phyloP scores from a whole-genome alignment of 2,113 vertebrate genomes.

The Tragulus kanchil region DNA sequence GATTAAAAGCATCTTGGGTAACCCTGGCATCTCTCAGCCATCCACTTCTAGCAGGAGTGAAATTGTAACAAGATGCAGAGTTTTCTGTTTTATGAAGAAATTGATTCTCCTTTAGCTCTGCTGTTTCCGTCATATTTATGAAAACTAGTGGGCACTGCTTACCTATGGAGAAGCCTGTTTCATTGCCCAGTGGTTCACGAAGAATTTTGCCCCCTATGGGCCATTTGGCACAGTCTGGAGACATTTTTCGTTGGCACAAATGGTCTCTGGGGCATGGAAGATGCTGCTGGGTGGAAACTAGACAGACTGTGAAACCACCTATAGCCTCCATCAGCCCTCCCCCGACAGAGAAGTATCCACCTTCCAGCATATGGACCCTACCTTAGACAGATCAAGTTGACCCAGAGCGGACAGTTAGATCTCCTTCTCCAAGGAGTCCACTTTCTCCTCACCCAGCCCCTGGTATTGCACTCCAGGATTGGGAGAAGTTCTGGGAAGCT shows the following conservation, averaged over 20 bases:
- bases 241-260: not conserved
- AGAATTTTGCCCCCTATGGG: not conserved
- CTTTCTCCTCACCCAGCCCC: not conserved
- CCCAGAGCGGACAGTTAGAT: not conserved
- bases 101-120: not conserved
- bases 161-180: not conserved
- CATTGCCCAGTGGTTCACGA: not conserved
- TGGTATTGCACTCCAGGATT: not conserved
- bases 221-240: not conserved
- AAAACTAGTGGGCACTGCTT: not conserved
- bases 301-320: not conserved
- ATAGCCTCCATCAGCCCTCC: not conserved
- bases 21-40: not conserved
- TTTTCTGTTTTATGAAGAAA: constrained; percentile 4
- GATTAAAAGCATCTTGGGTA: not conserved
- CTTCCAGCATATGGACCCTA: fast-evolving
- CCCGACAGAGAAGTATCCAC: not conserved
- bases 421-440: not conserved
- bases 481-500: not conserved
- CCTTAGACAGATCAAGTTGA: not conserved
- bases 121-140: not conserved
- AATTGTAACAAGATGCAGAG: not conserved
- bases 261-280: not conserved
- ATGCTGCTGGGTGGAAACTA: not conserved
- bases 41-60: not conserved